Evolutionary conservation across 2,113 vertebrate species (phyloP), one percentile per base, ranked within the genome.

Genomic region (Vidua macroura): DNA sequence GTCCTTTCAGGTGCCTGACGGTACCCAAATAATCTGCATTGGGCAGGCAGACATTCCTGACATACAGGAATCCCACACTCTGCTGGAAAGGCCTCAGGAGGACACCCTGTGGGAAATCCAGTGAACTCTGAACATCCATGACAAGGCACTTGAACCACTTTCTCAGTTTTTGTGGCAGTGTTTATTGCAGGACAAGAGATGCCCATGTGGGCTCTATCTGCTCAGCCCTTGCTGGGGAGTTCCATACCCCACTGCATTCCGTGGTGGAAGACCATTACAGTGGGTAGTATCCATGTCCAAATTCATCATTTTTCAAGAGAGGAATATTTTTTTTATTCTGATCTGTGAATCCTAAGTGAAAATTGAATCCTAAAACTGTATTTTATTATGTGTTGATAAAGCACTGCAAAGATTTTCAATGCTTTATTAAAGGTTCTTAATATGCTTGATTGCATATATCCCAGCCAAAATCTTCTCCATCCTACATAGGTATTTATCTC

Each of bases 401-500:
- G 67, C 53, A 79, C 17, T n/a, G 51, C 39, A 56, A 92, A 88
- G 64, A 81, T 72, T 75, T 86, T 48, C 74, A 60, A 21, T 48
- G 58, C 60, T 81, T 73, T 96, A 92, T 94, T 96, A 94, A 88
- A 92, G 66, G 67, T 63, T 88, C 95, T 96, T 96, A 91, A 90
- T 86, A 75, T 83, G 92, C 91, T 81, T 96, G 75, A 88, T 84
- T 91, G 72, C 91, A 90, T 93, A 56, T 74, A 95, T 83, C 49
- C 35, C 53, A 90, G 88, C 78, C 95, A 93, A 95, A 91, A 95
- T 92, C 92, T 95, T 82, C 63, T 82, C 39, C 68, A 91, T 93
- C 83, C 76, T 92, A 81, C 94, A 79, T 51, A 93, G 91, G 94
- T 96, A 95, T 96, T 97, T 97, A 92, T 95, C 91, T 96, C 92